phyloP scores from a whole-genome alignment of 2,797 vertebrate species.

The Ctenopoma kingsleyae region DNA sequence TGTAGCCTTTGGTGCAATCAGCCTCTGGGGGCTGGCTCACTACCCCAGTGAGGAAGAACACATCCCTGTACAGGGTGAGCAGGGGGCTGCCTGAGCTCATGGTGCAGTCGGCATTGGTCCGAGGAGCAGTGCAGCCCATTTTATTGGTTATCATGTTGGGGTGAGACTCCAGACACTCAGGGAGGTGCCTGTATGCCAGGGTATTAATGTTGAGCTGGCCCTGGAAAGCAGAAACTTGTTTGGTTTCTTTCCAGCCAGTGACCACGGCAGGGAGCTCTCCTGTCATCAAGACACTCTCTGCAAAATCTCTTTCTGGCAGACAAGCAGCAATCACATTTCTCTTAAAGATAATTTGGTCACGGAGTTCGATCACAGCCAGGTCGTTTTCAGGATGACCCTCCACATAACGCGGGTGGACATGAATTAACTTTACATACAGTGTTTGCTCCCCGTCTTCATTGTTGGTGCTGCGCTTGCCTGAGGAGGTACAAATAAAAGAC shows the following conservation, averaged over 20 bases:
- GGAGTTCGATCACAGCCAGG: constrained; percentile 82
- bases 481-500: neutral
- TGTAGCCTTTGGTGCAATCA: constrained; percentile 78
- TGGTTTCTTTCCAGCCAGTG: constrained; percentile 78
- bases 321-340: constrained; percentile 66
- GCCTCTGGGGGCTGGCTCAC: constrained; percentile 69
- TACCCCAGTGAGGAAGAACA: constrained; percentile 84
- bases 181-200: constrained; percentile 72
- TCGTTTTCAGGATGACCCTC: constrained; percentile 74
- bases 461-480: constrained; percentile 73
- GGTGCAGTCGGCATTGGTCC: constrained; percentile 75
- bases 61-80: constrained; percentile 79
- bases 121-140: constrained; percentile 80
- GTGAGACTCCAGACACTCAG: constrained; percentile 69
- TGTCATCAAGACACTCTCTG: constrained; percentile 76
- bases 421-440: constrained; percentile 48
- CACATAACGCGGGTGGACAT: constrained; percentile 74
- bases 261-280: constrained; percentile 61
- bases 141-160: constrained; percentile 80
- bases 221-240: constrained; percentile 26
- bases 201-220: constrained; percentile 75
- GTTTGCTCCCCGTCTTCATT: constrained; percentile 58
- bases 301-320: constrained; percentile 84
- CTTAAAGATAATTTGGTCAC: constrained; percentile 66
- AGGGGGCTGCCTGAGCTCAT: constrained; percentile 82